Conservation (phyloP, 2,888 invertebrate genomes). For the Aspidiotus rigidus region DNA sequence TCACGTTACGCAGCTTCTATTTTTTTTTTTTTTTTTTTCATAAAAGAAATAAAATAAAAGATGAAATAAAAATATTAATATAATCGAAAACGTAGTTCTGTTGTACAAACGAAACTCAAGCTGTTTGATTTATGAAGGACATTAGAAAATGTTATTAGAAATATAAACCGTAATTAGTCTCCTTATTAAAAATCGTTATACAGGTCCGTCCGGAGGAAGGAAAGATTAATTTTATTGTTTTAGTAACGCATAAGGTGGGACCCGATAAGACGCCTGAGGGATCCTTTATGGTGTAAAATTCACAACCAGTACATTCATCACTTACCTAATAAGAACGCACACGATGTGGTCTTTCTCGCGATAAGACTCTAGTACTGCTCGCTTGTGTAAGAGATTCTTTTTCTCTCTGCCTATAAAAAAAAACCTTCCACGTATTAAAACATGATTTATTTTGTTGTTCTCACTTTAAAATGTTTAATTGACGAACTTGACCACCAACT, state of each 20-base stretch:
- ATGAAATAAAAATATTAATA: slow-evolving; percentile 7
- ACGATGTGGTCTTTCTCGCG: slow-evolving; percentile 29
- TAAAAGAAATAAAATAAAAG: too few species aligned
- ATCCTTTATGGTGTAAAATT: slow-evolving; percentile 30
- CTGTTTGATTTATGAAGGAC: slow-evolving; percentile 34
- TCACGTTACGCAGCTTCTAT: neutral
- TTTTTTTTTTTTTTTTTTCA: neutral
- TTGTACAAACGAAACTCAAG: slow-evolving; percentile 25
- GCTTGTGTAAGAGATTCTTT: slow-evolving; percentile 8
- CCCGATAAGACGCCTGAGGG: slow-evolving; percentile 31
- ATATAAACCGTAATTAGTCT: slow-evolving; percentile 33
- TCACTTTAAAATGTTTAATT: slow-evolving; percentile 32
- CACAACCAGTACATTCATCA: slow-evolving; percentile 32
- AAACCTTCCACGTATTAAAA: slow-evolving; percentile 30
- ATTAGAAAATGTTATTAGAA: slow-evolving; percentile 34
- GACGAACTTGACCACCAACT: slow-evolving; percentile 33
- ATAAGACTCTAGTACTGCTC: slow-evolving; percentile 20
- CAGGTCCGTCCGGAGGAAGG: slow-evolving; percentile 26
- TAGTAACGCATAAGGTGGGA: slow-evolving; percentile 33
- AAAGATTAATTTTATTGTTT: slow-evolving; percentile 33
- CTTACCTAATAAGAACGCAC: slow-evolving; percentile 33
- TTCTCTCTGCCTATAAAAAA: slow-evolving; percentile 23
- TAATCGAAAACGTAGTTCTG: slow-evolving; percentile 15
- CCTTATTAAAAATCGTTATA: slow-evolving; percentile 33
- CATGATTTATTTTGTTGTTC: slow-evolving; percentile 33